Conservation (phyloP, 2,888 invertebrate species). For the Ennomos fuscantarius region DNA sequence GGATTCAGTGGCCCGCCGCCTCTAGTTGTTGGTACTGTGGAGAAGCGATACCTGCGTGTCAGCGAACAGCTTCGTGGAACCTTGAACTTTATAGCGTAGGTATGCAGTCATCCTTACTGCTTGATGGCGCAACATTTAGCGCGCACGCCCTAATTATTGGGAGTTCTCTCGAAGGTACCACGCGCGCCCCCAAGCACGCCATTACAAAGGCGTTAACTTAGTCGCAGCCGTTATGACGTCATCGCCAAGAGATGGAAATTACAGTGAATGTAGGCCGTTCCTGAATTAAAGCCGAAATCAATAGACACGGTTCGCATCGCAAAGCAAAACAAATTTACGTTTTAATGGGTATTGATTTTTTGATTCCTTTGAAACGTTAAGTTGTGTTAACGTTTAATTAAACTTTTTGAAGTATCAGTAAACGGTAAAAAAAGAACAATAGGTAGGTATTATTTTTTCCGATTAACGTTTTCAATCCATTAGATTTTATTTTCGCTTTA, state of each 20-base stretch:
- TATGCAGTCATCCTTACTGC: slow-evolving; percentile 6
- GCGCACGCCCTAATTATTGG: slow-evolving; percentile 18
- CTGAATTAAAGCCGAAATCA: slow-evolving; percentile 9
- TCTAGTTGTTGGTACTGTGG: too few species aligned
- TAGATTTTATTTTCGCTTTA: slow-evolving; percentile 7
- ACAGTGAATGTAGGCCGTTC: background rate
- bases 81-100: too few species aligned
- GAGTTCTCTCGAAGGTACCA: slow-evolving; percentile 12
- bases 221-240: slow-evolving; percentile 18
- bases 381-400: background rate
- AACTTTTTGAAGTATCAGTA: background rate
- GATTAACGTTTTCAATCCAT: slow-evolving; percentile 8
- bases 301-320: slow-evolving; percentile 1
- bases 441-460: slow-evolving; percentile 11
- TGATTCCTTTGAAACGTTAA: slow-evolving; percentile 8
- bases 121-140: background rate
- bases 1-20: too few species aligned
- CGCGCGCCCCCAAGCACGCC: slow-evolving; percentile 9
- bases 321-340: slow-evolving; percentile 3
- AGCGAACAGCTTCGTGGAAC: too few species aligned
- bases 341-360: slow-evolving; percentile 9
- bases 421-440: slow-evolving; percentile 9
- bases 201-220: slow-evolving; percentile 17
- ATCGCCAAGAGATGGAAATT: slow-evolving; percentile 10
- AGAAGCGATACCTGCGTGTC: too few species aligned